These are phyloP conservation scores for Blastobasis lacticolella DNA, from an alignment of 2,888 invertebrate species.

Conservation along the genomic window DNA sequence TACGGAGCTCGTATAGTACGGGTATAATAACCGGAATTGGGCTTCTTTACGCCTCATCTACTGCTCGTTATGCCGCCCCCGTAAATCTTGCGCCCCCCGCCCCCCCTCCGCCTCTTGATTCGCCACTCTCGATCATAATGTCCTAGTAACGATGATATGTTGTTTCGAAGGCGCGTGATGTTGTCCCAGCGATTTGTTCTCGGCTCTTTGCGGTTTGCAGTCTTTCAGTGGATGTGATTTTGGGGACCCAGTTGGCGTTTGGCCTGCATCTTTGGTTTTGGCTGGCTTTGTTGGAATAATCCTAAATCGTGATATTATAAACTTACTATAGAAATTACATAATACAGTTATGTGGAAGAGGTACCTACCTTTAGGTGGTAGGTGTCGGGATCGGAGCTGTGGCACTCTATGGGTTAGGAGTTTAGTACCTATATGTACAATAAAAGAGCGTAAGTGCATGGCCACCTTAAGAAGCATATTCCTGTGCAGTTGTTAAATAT, in stretches of 20 bases:
- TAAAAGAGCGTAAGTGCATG: no score
- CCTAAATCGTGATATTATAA: neutral
- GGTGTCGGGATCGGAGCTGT: no score
- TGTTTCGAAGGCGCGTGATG: neutral
- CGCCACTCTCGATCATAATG: slow-evolving; percentile 46
- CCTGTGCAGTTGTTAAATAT: no score
- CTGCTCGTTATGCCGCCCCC: slow-evolving; percentile 69
- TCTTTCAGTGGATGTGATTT: neutral
- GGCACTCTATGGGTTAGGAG: no score
- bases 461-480: no score
- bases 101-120: slow-evolving; percentile 37
- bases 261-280: neutral
- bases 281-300: neutral
- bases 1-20: no score
- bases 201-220: neutral
- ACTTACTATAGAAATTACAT: no score
- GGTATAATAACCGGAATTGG: slow-evolving; percentile 65
- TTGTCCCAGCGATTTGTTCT: neutral
- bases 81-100: slow-evolving; percentile 68
- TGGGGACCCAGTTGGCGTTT: neutral
- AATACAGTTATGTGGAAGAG: no score
- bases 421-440: no score
- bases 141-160: slow-evolving; percentile 12
- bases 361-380: no score
- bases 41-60: slow-evolving; percentile 73